Conservation (phyloP, 1,140 invertebrate genomes). For the Anoplophora glabripennis region DNA sequence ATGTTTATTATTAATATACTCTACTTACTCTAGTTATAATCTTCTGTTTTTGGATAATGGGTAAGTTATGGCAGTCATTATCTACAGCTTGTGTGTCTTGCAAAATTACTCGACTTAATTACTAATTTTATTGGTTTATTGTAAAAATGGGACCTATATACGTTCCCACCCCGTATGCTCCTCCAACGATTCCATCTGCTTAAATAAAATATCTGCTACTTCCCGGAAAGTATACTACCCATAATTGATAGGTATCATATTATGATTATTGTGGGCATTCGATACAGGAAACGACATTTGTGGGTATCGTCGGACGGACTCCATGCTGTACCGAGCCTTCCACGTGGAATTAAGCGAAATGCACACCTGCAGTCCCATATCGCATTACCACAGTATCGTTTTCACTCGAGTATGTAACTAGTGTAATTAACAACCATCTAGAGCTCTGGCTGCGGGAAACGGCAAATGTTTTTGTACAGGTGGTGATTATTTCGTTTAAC, state of each 20-base stretch:
- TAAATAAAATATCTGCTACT: slow-evolving; percentile 1
- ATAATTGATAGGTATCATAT: slow-evolving; percentile 16
- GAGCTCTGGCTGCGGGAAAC: slow-evolving; percentile 12
- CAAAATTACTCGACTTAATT: no score
- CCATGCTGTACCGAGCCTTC: slow-evolving; percentile 1
- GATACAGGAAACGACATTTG: slow-evolving; percentile 18
- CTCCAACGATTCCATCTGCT: neutral
- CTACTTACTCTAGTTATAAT: no score
- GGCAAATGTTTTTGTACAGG: slow-evolving; percentile 11
- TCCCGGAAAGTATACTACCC: slow-evolving; percentile 6
- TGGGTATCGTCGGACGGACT: slow-evolving; percentile 18
- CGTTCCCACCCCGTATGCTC: neutral
- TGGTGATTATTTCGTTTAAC: no score
- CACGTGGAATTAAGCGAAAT: slow-evolving; percentile 15
- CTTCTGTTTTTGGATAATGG: no score
- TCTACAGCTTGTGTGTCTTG: no score
- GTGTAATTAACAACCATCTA: slow-evolving; percentile 15
- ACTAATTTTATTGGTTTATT: neutral
- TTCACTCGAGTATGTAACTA: slow-evolving; percentile 12
- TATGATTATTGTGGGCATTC: slow-evolving; percentile 14
- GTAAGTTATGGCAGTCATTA: no score
- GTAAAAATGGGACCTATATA: neutral
- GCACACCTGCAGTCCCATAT: slow-evolving; percentile 16
- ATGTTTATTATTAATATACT: no score
- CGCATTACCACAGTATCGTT: slow-evolving; percentile 9